Evolutionary conservation across 2,888 invertebrate species (phyloP), one percentile per base, ranked within the genome.

Genomic region (Parapristionchus giblindavisi): DNA sequence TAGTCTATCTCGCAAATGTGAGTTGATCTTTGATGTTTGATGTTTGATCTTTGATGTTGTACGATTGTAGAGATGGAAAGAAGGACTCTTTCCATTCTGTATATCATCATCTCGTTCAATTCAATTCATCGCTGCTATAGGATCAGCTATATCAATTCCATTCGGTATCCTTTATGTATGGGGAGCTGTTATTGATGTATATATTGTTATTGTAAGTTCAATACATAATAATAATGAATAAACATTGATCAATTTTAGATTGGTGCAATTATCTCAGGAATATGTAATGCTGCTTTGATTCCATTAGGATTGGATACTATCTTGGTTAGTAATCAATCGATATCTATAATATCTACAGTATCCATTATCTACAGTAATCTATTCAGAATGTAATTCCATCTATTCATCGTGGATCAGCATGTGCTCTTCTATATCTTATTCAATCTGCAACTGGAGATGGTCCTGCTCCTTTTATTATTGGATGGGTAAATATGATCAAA

Each of bases 391-490:
- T 63, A 8, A n/a, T 63, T 43, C 27, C 63, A n/a, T 43, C 63
- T 40, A 24, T 32, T n/a, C 63, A 63, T 34, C 63, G 63, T n/a
- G 38, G 29, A 40, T 11, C 63, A 63, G 63, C 63, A 3, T 29
- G 27, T 40, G 63, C 63, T 40, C 63, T 63, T 40, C 43, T 63
- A 38, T 14, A 63, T 40, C 38, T 63, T n/a, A 32, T 40, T 40
- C 24, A 24, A 32, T 40, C 40, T 63, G 40, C 32, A 21, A 60
- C 32, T 8, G 60, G 60, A 34, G 63, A 63, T 40, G 63, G 34
- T 6, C 63, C 63, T 21, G 63, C 63, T 63, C 63, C 63, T 6
- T 29, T n/a, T 24, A 40, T 63, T 63, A 32, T 63, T 24, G 63
- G 63, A 63, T n/a, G 21, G 14, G 63, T 63, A 1, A 29, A 29